Conservation (phyloP, 2,888 invertebrate species). For the Pandemis heparana region DNA sequence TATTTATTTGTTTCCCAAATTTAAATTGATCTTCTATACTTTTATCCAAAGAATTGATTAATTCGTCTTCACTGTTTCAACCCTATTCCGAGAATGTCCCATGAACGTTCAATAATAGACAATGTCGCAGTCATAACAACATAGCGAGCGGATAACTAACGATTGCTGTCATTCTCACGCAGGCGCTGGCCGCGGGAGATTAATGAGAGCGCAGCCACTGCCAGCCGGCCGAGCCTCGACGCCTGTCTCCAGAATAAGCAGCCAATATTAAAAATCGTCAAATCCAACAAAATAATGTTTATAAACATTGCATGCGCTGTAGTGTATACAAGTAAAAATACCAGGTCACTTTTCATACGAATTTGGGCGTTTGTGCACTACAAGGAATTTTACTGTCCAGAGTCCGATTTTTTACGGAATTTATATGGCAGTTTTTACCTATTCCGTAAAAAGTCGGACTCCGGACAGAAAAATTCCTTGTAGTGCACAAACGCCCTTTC, state of each 20-base stretch:
- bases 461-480: too few species aligned
- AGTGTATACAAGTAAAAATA: too few species aligned
- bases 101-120: slow-evolving; percentile 64
- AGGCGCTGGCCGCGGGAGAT: slow-evolving; percentile 60
- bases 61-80: slow-evolving; percentile 5
- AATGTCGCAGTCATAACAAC: slow-evolving; percentile 67
- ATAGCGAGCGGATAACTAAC: slow-evolving; percentile 67
- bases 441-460: too few species aligned
- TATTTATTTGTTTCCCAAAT: too few species aligned
- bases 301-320: background rate
- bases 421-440: too few species aligned
- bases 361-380: too few species aligned
- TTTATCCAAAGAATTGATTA: background rate
- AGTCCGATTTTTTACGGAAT: too few species aligned
- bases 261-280: slow-evolving; percentile 18
- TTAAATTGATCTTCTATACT: background rate
- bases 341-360: too few species aligned
- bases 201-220: slow-evolving; percentile 57
- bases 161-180: slow-evolving; percentile 73
- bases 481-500: too few species aligned
- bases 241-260: slow-evolving; percentile 19
- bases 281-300: background rate
- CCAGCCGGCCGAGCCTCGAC: slow-evolving; percentile 25
- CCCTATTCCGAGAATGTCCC: slow-evolving; percentile 50
- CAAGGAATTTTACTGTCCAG: too few species aligned